Evolutionary conservation across 2,113 vertebrate species (phyloP).

Genomic region (Natator depressus): DNA sequence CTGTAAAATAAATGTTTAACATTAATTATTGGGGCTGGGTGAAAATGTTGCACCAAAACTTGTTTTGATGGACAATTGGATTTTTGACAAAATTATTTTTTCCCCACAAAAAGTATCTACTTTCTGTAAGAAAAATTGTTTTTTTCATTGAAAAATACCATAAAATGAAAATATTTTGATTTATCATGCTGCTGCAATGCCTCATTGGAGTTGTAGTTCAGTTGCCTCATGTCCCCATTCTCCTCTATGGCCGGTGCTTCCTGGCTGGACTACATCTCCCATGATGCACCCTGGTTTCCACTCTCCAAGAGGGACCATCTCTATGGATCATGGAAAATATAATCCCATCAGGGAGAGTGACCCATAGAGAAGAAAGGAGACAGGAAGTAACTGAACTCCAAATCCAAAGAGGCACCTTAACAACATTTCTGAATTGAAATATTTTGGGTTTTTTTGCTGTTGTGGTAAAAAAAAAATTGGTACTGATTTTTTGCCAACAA

Average conservation of each 20-base stretch:
- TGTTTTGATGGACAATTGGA: background rate
- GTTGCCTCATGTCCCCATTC: background rate
- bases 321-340: background rate
- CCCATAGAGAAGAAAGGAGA: background rate
- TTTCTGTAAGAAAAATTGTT: background rate
- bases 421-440: background rate
- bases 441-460: background rate
- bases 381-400: background rate
- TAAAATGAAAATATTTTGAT: background rate
- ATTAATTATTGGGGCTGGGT: rapidly evolving
- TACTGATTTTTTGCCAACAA: background rate
- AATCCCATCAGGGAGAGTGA: background rate
- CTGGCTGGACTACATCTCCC: background rate
- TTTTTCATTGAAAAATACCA: background rate
- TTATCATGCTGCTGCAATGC: background rate
- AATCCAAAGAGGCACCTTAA: background rate
- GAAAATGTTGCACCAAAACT: background rate
- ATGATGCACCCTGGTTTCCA: background rate
- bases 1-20: background rate
- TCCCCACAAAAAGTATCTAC: background rate
- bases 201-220: background rate
- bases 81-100: background rate
- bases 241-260: background rate
- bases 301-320: background rate
- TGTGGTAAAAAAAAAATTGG: background rate